Evolutionary conservation across 2,113 vertebrate genomes (phyloP).

Genomic region (Poeciliopsis turrubarensis): DNA sequence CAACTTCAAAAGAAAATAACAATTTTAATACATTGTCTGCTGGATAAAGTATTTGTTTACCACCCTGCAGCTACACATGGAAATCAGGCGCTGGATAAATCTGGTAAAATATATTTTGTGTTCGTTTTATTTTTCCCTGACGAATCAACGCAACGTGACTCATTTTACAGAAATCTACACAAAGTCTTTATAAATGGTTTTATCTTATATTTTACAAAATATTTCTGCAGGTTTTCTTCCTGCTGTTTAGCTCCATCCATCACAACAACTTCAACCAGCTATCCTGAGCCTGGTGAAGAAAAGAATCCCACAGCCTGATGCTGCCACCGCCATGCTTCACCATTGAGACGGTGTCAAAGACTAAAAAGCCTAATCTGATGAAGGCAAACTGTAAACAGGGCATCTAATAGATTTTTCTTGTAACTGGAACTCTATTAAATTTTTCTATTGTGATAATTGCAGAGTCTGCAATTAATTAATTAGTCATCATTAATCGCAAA

Average conservation of each 20-base stretch:
- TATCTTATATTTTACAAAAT: background rate
- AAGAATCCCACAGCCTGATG: background rate
- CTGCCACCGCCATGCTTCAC: background rate
- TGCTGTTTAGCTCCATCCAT: background rate
- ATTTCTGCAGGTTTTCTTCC: background rate
- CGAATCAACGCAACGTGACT: too few species aligned
- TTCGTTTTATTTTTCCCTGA: background rate
- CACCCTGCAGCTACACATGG: background rate
- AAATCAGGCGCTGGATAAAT: background rate
- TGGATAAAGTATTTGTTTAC: background rate
- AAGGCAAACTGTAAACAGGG: too few species aligned
- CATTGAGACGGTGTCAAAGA: background rate
- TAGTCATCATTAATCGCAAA: fast-evolving
- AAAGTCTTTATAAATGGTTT: background rate
- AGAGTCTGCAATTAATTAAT: too few species aligned
- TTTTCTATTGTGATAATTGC: too few species aligned
- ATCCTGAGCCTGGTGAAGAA: background rate
- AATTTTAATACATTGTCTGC: background rate
- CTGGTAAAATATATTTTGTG: background rate
- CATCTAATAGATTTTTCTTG: too few species aligned
- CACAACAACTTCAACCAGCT: background rate
- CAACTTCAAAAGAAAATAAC: background rate
- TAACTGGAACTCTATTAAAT: too few species aligned
- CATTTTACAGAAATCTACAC: too few species aligned
- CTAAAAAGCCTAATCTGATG: background rate